Base-by-base conservation (phyloP, 2,113 vertebrate species). In the Vireo altiloquus region DNA sequence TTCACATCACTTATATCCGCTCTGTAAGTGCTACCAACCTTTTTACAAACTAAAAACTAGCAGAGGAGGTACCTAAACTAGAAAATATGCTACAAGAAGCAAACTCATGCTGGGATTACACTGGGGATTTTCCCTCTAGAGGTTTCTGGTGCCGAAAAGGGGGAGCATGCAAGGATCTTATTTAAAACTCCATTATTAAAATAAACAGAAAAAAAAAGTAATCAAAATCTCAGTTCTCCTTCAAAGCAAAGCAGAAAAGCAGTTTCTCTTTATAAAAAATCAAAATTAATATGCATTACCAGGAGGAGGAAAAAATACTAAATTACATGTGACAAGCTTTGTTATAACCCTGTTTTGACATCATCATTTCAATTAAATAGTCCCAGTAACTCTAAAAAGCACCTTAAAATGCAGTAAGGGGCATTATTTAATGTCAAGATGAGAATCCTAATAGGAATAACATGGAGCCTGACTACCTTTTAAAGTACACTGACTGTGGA, bases 331-430 rank as follows among this genome's bases (percentile, higher is more conserved):
- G 57, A 88, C 23, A 76, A 85, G 52, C 44, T 71, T 89, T 77
- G 50, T 81, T 60, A 49, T 68, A 76, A 25, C 35, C 35, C 6
- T 39, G 61, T 69, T 94, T 95, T 89, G 77, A 92, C 39, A 86
- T 81, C 71, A 72, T 57, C 12, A 76, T 88, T 93, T 95, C 80
- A 91, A 56, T 90, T 85, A 94, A 93, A 63, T 40, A 76, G 28
- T 60, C 49, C 61, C 17, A 85, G 33, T 77, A 92, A 77, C 53
- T 72, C 68, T 54, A 83, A 90, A 86, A 94, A 64, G 40, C 56
- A 65, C 85, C 53, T 91, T 71, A 64, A 90, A 72, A 93, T 50
- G 49, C 60, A 92, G 12, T 42, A 76, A 90, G 12, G 46, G 37
- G 65, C 30, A 81, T 59, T 59, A 61, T 64, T 86, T 80, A 75